A percentile compares a stretch with the other conserved stretches of the same genome.
Conservation (phyloP, 2,797 vertebrate genomes). For the Steatocranus sp. region DNA sequence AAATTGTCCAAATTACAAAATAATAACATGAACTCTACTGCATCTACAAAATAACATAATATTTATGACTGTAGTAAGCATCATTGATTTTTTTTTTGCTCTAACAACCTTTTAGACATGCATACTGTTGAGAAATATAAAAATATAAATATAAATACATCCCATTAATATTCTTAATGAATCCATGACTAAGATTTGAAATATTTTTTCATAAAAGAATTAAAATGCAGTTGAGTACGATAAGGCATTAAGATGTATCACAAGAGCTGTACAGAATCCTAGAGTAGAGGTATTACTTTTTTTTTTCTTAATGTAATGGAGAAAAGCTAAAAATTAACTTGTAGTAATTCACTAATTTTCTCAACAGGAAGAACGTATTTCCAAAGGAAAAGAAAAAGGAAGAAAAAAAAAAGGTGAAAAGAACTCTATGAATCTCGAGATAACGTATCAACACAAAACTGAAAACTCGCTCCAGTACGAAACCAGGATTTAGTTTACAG, state of each 20-base stretch:
- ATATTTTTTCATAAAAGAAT: slow-evolving; percentile 79
- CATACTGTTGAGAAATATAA: slow-evolving; percentile 85
- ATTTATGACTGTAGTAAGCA: slow-evolving; percentile 78
- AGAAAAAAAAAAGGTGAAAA: slow-evolving; percentile 48
- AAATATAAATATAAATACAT: slow-evolving; percentile 88
- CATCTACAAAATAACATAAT: slow-evolving; percentile 80
- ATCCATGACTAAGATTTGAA: slow-evolving; percentile 79
- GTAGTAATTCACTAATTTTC: slow-evolving; percentile 64
- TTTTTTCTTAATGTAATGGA: slow-evolving; percentile 65
- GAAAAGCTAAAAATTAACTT: slow-evolving; percentile 59
- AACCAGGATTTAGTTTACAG: slow-evolving; percentile 66
- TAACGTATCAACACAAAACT: slow-evolving; percentile 70
- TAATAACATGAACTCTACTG: slow-evolving; percentile 81
- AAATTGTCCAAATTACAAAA: slow-evolving; percentile 85
- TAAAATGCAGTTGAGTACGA: slow-evolving; percentile 79
- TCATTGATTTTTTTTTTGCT: slow-evolving; percentile 68
- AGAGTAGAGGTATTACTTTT: slow-evolving; percentile 77
- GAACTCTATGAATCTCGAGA: slow-evolving; percentile 60
- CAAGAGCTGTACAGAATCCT: slow-evolving; percentile 79
- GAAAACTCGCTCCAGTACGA: slow-evolving; percentile 71
- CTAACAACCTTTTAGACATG: slow-evolving; percentile 80
- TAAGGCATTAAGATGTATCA: slow-evolving; percentile 84
- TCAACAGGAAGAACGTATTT: slow-evolving; percentile 69
- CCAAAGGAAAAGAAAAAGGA: slow-evolving; percentile 40
- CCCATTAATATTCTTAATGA: slow-evolving; percentile 81